Base-by-base conservation (phyloP, 1,140 invertebrate species). In the Drosophila equinoxialis region DNA sequence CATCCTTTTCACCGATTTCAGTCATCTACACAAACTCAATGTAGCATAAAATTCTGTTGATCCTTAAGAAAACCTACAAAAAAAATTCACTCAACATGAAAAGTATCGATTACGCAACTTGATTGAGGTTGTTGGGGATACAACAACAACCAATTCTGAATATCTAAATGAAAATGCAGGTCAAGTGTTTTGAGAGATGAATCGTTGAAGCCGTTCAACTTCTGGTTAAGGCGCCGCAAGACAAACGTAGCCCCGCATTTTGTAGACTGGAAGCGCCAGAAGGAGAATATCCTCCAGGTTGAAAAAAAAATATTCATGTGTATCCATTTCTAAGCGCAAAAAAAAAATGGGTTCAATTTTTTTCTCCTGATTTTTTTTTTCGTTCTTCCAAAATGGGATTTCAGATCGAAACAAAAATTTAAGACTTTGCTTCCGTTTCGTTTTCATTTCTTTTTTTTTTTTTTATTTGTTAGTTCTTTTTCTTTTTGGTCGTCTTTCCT, bases 41-140 rank as follows among this genome's bases (percentile, higher is more conserved):
- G 78, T 86, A 85, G 78, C 81, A 72, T 70, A 86, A 85, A 86
- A 81, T 81, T 66, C 66, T 55, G 55, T 62, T 65, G 70, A 55
- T 17, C 11, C 55, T 51, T 54, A 57, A 17, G 41, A 63, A 30
- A 55, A 58, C 37, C 11, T 37, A 10, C 37, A 57, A 67, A 65
- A 54, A 67, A 11, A 39, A 78, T 81, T 71, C 45, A 51, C 17
- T 51, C 45, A 51, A 51, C 37, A 74, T 20, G 58, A 48, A 73
- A 42, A 23, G 70, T 85, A 85, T 85, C 81, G 71, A 85, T 85
- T 78, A 75, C 82, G 73, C 72, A 77, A 79, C 68, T 82, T 13
- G 65, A 60, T 62, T 55, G 71, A 58, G 65, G 14, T 54, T 26
- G 4, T 26, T 13, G 37, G 13, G 37, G 1, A 23, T 37, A 63